These are phyloP conservation scores for Drosophila triauraria DNA, from an alignment of 1,140 invertebrate genomes.

Conservation along the genomic window DNA sequence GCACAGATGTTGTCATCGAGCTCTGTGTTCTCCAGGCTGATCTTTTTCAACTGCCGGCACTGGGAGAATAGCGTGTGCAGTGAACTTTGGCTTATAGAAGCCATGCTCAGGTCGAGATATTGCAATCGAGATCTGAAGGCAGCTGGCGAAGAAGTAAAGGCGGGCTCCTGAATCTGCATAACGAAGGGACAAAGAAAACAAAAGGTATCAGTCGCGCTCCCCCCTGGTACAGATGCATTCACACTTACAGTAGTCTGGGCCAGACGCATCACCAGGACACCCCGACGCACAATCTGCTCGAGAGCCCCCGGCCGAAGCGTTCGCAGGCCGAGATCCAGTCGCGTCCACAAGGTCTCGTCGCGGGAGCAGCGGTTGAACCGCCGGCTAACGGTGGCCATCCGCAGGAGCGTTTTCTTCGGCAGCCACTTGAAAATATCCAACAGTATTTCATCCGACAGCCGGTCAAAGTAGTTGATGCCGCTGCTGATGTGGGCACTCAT, in stretches of 20 bases:
- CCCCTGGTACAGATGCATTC: too few species aligned
- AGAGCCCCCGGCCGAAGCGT: conserved; percentile 88
- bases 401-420: conserved; percentile 90
- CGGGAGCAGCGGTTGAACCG: conserved; percentile 90
- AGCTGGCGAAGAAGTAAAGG: conserved; percentile 81
- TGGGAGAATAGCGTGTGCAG: conserved; percentile 88
- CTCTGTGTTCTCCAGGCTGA: conserved; percentile 92
- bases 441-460: conserved; percentile 93
- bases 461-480: conserved; percentile 87
- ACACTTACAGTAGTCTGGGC: conserved; percentile 90
- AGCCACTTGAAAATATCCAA: conserved; percentile 93
- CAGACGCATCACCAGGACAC: conserved; percentile 90
- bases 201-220: not conserved
- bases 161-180: conserved; percentile 86
- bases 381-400: conserved; percentile 89
- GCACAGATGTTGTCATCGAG: conserved; percentile 88
- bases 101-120: conserved; percentile 94
- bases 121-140: conserved; percentile 86
- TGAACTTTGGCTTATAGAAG: conserved; percentile 87
- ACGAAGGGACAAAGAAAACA: not conserved
- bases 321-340: conserved; percentile 91
- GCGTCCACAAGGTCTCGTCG: conserved; percentile 93
- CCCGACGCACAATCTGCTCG: conserved; percentile 89
- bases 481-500: conserved; percentile 62
- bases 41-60: conserved; percentile 91